Evolutionary conservation across 2,888 invertebrate genomes (phyloP).

Genomic region (Oligia fasciuncula): DNA sequence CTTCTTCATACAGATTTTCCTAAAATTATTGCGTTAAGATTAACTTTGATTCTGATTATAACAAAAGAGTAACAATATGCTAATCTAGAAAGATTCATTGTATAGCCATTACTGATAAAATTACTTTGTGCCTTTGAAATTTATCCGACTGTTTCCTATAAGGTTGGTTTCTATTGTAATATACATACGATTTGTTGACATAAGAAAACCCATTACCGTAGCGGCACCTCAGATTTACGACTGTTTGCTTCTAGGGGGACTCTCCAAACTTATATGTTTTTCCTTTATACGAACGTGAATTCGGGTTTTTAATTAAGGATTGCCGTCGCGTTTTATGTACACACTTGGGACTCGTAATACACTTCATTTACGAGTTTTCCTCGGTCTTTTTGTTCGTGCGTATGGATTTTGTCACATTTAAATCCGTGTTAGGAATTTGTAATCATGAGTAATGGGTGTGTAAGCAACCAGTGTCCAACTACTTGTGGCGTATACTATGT

Average conservation of each 20-base stretch:
- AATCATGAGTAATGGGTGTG: constrained; percentile 51
- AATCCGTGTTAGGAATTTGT: constrained; percentile 56
- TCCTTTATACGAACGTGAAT: constrained; percentile 72
- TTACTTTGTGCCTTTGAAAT: background rate
- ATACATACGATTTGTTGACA: constrained; percentile 79
- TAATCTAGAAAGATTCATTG: background rate
- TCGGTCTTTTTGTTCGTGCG: constrained; percentile 55
- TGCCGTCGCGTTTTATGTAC: constrained; percentile 69
- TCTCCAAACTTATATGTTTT: constrained; percentile 72
- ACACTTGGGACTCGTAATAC: constrained; percentile 72
- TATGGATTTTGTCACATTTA: constrained; percentile 62
- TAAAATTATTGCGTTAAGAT: background rate
- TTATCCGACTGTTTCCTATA: constrained; percentile 46
- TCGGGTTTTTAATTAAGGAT: constrained; percentile 77
- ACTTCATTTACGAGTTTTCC: constrained; percentile 70
- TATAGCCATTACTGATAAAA: constrained; percentile 6
- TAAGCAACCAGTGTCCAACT: constrained; percentile 15
- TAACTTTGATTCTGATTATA: background rate
- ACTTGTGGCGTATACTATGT: background rate
- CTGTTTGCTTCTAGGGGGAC: constrained; percentile 75
- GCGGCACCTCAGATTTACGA: constrained; percentile 80
- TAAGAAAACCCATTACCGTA: constrained; percentile 81
- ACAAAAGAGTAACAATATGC: background rate
- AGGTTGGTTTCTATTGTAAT: constrained; percentile 62
- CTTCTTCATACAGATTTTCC: background rate